Percentiles rank a stretch among this genome's conserved stretches.
phyloP scores from a whole-genome alignment of 2,113 vertebrate species.

The Gambusia holbrooki region DNA sequence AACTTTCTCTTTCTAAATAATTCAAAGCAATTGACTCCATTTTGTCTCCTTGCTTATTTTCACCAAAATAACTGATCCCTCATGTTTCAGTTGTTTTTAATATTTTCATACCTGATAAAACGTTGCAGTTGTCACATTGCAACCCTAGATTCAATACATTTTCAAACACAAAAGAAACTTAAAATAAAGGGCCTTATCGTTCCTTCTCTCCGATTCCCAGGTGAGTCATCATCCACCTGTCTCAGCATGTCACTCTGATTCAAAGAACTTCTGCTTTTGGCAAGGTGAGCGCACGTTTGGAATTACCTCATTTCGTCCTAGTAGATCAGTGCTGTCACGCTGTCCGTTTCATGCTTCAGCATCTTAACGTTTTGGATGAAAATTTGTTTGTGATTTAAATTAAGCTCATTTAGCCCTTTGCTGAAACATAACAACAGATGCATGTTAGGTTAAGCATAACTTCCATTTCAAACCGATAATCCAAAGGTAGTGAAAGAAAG shows the following conservation, averaged over 20 bases:
- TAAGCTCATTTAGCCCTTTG: not conserved
- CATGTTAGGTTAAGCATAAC: not conserved
- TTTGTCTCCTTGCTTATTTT: not conserved
- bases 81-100: not conserved
- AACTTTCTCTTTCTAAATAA: no score
- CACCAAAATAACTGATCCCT: not conserved
- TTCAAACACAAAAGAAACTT: not conserved
- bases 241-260: slow-evolving; percentile 97
- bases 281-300: slow-evolving; percentile 85
- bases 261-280: slow-evolving; percentile 98
- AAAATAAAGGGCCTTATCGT: slow-evolving; percentile 1
- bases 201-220: slow-evolving; percentile 67
- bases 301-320: not conserved
- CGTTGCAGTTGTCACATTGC: not conserved
- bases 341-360: not conserved
- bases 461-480: not conserved
- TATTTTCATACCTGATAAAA: not conserved
- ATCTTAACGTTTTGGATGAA: not conserved
- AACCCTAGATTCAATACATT: not conserved
- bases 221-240: slow-evolving; percentile 99
- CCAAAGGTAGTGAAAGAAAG: not conserved
- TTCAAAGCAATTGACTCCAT: no score
- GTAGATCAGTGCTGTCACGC: not conserved
- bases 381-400: not conserved
- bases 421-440: no score